Base-by-base conservation (phyloP, 2,113 vertebrate species). In the Camelus dromedarius region DNA sequence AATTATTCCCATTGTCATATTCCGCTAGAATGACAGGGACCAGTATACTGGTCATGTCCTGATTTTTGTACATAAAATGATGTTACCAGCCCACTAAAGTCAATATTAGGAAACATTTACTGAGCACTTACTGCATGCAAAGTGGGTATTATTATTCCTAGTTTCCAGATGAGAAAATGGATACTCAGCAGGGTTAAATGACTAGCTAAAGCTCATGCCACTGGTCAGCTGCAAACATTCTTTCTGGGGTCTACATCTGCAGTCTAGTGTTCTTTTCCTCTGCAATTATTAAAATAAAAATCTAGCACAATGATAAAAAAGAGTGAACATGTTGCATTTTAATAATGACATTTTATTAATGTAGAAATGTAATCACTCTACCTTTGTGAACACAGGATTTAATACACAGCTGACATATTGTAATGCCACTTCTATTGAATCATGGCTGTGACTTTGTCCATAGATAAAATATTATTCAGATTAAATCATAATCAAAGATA, bases 201-300 rank as follows among this genome's bases (percentile, higher is more conserved):
- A 81, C 28, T 72, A 76, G 26, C 16, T 60, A 83, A 93, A 38
- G 2, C 73, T 19, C 56, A 30, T 58, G 30, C 11, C 32, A 54
- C 73, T 62, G 8, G 20, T 82, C 48, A 69, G 35, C 26, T 62
- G 38, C 5, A 89, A 66, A 67, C 8, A 66, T 84, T 76, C 75
- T 83, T 50, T 91, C 35, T 75, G 42, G 15, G 30, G 32, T 95
- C 38, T 66, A 16, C 5, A 52, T 8, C 38, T 87, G 54, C 28
- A 93, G 62, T 48, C 28, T 58, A 52, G 4, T 54, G 18, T 52
- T 46, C 24, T 92, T 85, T 67, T 70, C 30, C 4, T 89, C 28
- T 72, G 26, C 26, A 18, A 82, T 87, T 38, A 73, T 93, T 89
- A 82, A 89, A 75, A 87, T 38, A 42, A 91, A 96, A 91, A 84